These are phyloP conservation scores for Micoletzkya japonica DNA, from an alignment of 2,888 invertebrate genomes.

Conservation along the genomic window DNA sequence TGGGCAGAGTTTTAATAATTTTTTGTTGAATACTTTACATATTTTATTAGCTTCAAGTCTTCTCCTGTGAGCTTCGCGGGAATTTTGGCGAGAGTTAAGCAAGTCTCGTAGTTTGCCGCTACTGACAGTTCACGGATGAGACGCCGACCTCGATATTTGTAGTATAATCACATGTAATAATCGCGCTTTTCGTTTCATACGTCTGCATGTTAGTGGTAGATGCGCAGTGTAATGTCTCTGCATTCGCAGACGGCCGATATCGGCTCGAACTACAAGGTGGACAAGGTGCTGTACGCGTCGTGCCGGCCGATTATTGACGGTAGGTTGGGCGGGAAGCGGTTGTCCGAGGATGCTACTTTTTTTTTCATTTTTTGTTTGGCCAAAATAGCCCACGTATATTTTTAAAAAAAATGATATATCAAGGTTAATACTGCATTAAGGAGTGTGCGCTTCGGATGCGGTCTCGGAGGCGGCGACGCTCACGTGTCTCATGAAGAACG, in stretches of 20 bases:
- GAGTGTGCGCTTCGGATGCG: constrained; percentile 64
- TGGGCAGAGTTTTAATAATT: no score
- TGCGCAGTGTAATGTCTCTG: no score
- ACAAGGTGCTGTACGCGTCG: constrained; percentile 66
- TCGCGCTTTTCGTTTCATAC: no score
- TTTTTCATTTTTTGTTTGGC: background rate
- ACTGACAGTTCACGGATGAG: no score
- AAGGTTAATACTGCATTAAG: constrained; percentile 59
- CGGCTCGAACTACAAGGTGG: constrained; percentile 93
- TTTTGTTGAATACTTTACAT: background rate
- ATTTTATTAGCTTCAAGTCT: background rate
- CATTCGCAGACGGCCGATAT: constrained; percentile 77
- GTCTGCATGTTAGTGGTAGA: no score
- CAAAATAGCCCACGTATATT: background rate
- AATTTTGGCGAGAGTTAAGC: background rate
- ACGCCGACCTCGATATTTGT: no score
- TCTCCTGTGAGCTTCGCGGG: background rate
- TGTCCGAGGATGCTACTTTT: background rate
- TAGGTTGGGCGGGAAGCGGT: constrained; percentile 1
- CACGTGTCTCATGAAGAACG: constrained; percentile 89
- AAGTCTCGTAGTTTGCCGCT: background rate
- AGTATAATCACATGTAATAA: no score
- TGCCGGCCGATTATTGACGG: constrained; percentile 56
- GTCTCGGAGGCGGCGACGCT: constrained; percentile 70
- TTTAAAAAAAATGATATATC: background rate